Evolutionary conservation across 2,797 vertebrate species (phyloP).

Genomic region (Chelmon rostratus): DNA sequence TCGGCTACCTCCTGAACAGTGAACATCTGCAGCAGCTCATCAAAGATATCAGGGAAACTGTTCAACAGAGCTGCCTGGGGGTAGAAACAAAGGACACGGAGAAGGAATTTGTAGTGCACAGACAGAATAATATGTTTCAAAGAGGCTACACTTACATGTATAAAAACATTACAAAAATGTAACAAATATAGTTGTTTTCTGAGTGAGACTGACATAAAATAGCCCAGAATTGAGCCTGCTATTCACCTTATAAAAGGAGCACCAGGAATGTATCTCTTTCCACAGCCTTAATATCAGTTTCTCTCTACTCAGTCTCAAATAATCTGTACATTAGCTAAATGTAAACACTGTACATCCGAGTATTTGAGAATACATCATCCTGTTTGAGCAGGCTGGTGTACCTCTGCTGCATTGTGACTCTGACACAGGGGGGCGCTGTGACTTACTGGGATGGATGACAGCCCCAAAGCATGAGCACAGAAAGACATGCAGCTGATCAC

Average conservation of each 20-base stretch:
- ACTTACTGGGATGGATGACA: conserved; percentile 89
- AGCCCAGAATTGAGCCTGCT: neutral
- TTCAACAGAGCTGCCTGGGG: conserved; percentile 95
- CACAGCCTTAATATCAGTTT: neutral
- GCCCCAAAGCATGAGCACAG: conserved; percentile 84
- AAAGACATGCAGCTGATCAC: conserved; percentile 87
- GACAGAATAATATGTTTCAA: neutral
- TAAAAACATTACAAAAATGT: conserved; percentile 3
- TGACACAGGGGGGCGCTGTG: conserved; percentile 81
- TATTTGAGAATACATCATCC: conserved; percentile 42
- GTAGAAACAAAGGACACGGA: conserved; percentile 23
- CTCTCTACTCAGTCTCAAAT: neutral
- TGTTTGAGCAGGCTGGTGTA: conserved; percentile 23
- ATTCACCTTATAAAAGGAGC: conserved; percentile 1
- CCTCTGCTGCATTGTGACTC: conserved; percentile 56
- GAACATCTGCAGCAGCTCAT: conserved; percentile 99
- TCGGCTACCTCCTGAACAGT: conserved; percentile 98
- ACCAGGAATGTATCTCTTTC: neutral
- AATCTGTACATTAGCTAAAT: conserved; percentile 8
- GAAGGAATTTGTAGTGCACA: conserved; percentile 5
- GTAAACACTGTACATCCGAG: conserved; percentile 17
- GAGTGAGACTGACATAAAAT: neutral
- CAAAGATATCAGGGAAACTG: conserved; percentile 98
- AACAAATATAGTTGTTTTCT: neutral
- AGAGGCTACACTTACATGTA: neutral